A percentile compares a stretch with the other conserved stretches of the same genome.
phyloP scores from a whole-genome alignment of 1,140 invertebrate species.

The Vollenhovia emeryi region DNA sequence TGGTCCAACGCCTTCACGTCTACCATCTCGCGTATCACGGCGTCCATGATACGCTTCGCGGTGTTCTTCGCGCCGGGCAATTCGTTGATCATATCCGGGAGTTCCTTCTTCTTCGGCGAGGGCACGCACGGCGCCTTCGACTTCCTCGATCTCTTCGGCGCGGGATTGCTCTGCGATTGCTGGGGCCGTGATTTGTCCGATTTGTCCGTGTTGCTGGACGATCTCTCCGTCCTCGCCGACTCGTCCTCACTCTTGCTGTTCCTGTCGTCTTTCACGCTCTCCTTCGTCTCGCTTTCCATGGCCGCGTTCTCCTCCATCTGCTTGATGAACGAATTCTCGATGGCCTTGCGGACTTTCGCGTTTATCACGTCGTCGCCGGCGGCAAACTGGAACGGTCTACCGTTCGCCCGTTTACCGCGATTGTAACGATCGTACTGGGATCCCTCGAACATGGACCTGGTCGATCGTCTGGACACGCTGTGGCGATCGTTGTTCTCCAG shows the following conservation, averaged over 20 bases:
- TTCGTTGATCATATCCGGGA: conserved; percentile 82
- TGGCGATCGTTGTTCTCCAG: conserved; percentile 78
- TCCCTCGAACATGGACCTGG: conserved; percentile 81
- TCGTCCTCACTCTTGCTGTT: not conserved
- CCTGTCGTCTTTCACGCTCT: not conserved
- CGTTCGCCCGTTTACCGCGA: not conserved
- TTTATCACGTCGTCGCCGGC: conserved; percentile 69
- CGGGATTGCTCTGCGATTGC: not conserved
- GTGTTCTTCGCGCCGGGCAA: conserved; percentile 77
- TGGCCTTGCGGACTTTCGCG: conserved; percentile 79
- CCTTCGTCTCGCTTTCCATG: not conserved
- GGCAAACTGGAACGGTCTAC: not conserved
- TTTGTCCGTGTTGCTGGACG: conserved; percentile 20
- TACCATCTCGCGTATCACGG: conserved; percentile 85
- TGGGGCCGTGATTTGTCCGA: not conserved
- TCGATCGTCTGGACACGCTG: conserved; percentile 75
- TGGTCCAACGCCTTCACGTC: conserved; percentile 82
- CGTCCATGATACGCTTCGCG: conserved; percentile 84
- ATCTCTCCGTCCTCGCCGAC: conserved; percentile 26
- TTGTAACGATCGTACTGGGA: conserved; percentile 65
- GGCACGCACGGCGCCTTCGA: conserved; percentile 30
- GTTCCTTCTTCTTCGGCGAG: conserved; percentile 61
- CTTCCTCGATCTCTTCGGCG: conserved; percentile 58
- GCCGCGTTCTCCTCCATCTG: conserved; percentile 80
- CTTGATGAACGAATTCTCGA: conserved; percentile 83